phyloP scores from a whole-genome alignment of 1,140 invertebrate genomes.

The Heliconius himera region DNA sequence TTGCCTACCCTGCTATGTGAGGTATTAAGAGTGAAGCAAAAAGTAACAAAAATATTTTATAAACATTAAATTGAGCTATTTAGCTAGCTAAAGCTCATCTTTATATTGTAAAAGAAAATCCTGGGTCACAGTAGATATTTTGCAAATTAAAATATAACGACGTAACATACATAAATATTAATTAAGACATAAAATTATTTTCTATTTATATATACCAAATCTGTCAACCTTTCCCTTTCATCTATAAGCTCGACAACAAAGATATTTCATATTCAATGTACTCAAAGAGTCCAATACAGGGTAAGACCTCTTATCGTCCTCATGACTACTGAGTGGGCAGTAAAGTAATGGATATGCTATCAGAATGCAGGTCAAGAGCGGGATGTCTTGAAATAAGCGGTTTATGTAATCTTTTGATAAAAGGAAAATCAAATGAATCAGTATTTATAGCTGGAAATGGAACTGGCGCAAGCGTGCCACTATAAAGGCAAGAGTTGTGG shows the following conservation, averaged over 20 bases:
- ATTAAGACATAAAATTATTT: not conserved
- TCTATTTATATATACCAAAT: not conserved
- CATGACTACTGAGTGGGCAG: conserved; percentile 24
- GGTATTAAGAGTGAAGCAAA: too few species aligned
- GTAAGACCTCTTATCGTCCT: conserved; percentile 30
- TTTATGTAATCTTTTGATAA: conserved; percentile 26
- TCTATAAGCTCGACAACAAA: conserved; percentile 3
- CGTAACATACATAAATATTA: too few species aligned
- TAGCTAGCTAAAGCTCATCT: too few species aligned
- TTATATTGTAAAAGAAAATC: too few species aligned
- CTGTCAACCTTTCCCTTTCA: not conserved
- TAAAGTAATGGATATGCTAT: conserved; percentile 26
- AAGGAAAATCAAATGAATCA: not conserved
- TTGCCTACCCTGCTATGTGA: too few species aligned
- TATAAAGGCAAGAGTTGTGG: too few species aligned
- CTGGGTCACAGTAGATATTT: too few species aligned
- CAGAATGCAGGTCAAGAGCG: conserved; percentile 15
- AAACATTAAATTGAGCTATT: too few species aligned
- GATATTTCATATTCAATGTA: conserved; percentile 28
- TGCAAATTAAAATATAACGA: too few species aligned
- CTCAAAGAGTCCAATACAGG: conserved; percentile 30
- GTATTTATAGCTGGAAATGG: not conserved
- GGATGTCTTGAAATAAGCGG: conserved; percentile 23
- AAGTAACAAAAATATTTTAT: too few species aligned
- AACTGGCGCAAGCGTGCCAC: too few species aligned